Evolutionary conservation across 2,797 vertebrate species (phyloP).

Genomic region (Falco concolor): DNA sequence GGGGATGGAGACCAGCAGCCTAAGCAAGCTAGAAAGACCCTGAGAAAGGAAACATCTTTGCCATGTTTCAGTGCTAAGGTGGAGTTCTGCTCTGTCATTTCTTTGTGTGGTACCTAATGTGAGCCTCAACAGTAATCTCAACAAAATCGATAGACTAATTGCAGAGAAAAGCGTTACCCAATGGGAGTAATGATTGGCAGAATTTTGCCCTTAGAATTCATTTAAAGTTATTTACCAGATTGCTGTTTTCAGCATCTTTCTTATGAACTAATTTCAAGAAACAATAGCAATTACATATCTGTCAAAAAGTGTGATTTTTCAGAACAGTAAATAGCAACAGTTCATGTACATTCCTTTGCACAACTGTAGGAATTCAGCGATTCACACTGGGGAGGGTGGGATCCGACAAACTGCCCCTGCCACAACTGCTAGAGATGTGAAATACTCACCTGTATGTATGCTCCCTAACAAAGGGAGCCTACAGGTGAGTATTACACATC

Average conservation of each 20-base stretch:
- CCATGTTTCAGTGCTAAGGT: not conserved
- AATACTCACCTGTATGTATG: not conserved
- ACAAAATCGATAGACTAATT: slow-evolving; percentile 4
- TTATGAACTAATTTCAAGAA: slow-evolving; percentile 39
- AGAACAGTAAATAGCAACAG: not conserved
- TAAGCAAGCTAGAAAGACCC: not conserved
- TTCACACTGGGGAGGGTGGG: not conserved
- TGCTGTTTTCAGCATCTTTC: slow-evolving; percentile 42
- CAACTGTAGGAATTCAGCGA: not conserved
- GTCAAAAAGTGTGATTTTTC: slow-evolving; percentile 19
- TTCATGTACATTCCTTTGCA: not conserved
- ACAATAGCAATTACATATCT: slow-evolving; percentile 20
- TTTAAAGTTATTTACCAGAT: slow-evolving; percentile 49
- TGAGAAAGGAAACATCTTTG: not conserved
- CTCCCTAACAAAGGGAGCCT: not conserved
- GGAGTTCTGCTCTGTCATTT: not conserved
- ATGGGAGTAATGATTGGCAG: slow-evolving; percentile 40
- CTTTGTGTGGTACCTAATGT: not conserved
- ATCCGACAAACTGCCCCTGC: not conserved
- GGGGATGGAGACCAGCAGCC: not conserved
- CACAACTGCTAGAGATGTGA: not conserved
- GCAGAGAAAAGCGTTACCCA: not conserved
- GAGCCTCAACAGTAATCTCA: not conserved
- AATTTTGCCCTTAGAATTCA: slow-evolving; percentile 44
- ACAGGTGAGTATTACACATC: too few relatives aligned